Evolutionary conservation across 2,113 vertebrate genomes (phyloP).

Genomic region (Rallus limicola): DNA sequence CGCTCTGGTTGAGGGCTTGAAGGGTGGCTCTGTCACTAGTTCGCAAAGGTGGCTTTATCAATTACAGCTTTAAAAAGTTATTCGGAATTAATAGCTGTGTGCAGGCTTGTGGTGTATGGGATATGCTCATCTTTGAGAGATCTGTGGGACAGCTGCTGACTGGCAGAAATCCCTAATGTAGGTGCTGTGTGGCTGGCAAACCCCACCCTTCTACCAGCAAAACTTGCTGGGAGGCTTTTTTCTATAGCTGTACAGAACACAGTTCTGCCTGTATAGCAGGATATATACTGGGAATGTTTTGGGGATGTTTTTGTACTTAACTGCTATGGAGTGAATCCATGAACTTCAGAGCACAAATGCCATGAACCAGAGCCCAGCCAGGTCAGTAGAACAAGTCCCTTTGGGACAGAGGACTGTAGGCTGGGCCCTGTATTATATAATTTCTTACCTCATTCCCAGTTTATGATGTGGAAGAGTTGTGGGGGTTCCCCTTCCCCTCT

Average conservation of each 20-base stretch:
- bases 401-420: not conserved
- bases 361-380: not conserved
- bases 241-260: not conserved
- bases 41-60: not conserved
- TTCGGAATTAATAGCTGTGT: not conserved
- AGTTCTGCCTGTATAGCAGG: not conserved
- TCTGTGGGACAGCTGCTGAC: not conserved
- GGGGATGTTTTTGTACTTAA: not conserved
- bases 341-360: not conserved
- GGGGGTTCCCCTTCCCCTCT: not conserved
- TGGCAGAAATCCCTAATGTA: not conserved
- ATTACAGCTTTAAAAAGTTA: not conserved
- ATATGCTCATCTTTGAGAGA: not conserved
- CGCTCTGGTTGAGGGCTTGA: not conserved
- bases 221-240: not conserved
- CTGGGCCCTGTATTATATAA: not conserved
- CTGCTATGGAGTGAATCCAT: conserved; percentile 3
- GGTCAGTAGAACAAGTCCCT: not conserved
- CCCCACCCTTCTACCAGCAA: not conserved
- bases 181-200: not conserved
- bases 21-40: not conserved
- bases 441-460: not conserved
- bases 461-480: not conserved
- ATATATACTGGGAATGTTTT: not conserved
- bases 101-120: not conserved